Conservation (phyloP, 2,113 vertebrate genomes). For the Glareola pratincola region DNA sequence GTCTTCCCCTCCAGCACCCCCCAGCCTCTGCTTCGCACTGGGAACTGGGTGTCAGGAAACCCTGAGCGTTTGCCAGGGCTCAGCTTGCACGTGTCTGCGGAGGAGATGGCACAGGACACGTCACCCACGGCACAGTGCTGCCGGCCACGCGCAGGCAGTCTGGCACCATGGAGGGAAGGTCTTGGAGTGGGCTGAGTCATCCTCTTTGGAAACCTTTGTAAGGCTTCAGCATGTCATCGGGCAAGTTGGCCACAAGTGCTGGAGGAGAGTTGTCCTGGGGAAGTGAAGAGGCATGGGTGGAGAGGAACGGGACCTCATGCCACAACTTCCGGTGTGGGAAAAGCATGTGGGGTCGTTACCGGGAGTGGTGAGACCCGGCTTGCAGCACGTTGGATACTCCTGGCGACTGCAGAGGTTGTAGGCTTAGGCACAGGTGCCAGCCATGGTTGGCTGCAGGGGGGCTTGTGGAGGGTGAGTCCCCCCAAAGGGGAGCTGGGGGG, state of each 20-base stretch:
- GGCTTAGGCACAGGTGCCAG: not conserved
- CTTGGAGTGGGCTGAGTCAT: not conserved
- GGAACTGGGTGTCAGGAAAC: not conserved
- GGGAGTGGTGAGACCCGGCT: not conserved
- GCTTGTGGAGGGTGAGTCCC: not conserved
- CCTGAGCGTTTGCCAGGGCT: not conserved
- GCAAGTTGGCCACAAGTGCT: fast-evolving
- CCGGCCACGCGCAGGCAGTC: fast-evolving
- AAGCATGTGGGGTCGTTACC: fast-evolving
- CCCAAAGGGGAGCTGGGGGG: not conserved
- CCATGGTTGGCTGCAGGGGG: not conserved
- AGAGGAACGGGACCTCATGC: not conserved
- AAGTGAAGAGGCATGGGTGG: not conserved
- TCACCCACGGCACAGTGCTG: not conserved
- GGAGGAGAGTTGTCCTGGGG: not conserved
- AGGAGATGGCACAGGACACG: not conserved
- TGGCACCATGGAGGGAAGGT: not conserved
- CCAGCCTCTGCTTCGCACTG: fast-evolving
- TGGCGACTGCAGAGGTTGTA: not conserved
- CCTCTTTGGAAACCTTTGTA: not conserved
- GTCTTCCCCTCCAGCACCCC: not conserved
- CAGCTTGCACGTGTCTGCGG: not conserved
- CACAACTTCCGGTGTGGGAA: not conserved
- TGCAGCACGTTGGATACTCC: not conserved
- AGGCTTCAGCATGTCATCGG: not conserved